phyloP scores from a whole-genome alignment of 2,797 vertebrate species.

The Sarcophilus harrisii region DNA sequence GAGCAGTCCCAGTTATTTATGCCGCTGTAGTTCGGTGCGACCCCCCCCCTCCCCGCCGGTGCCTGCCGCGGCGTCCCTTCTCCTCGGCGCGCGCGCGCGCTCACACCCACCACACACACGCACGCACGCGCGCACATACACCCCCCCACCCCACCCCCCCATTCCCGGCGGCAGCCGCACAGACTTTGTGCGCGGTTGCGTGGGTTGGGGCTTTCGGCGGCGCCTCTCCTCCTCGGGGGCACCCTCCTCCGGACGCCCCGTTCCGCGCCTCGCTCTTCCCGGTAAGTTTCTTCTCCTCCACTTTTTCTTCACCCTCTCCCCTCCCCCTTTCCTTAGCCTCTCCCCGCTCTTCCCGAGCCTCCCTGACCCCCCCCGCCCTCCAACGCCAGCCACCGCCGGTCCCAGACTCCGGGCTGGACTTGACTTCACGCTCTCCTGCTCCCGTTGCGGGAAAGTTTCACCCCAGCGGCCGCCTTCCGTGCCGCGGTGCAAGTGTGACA shows the following conservation, averaged over 20 bases:
- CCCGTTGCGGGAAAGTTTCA: conserved; percentile 81
- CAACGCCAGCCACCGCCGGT: conserved; percentile 33
- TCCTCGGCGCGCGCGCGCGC: not conserved
- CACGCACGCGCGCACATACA: not conserved
- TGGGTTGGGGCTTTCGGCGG: conserved; percentile 48
- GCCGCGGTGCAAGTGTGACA: conserved; percentile 70
- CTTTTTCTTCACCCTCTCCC: conserved; percentile 34
- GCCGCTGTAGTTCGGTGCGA: conserved; percentile 84
- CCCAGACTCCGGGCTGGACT: conserved; percentile 54
- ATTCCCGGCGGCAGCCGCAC: conserved; percentile 63
- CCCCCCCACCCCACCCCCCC: conserved; percentile 38
- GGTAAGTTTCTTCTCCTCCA: conserved; percentile 77
- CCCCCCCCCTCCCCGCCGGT: not conserved
- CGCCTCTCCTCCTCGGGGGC: conserved; percentile 55
- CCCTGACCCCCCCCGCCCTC: conserved; percentile 25
- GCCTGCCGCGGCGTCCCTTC: conserved; percentile 34
- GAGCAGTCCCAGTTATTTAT: conserved; percentile 56
- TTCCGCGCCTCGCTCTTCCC: conserved; percentile 35
- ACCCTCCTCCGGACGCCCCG: conserved; percentile 66
- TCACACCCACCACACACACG: not conserved
- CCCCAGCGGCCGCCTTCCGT: conserved; percentile 32
- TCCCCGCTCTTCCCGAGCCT: conserved; percentile 52
- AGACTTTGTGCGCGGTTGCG: conserved; percentile 83
- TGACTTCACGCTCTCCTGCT: conserved; percentile 62
- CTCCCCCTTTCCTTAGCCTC: conserved; percentile 60